phyloP scores from a whole-genome alignment of 1,140 invertebrate species.

The Lethocerus indicus region DNA sequence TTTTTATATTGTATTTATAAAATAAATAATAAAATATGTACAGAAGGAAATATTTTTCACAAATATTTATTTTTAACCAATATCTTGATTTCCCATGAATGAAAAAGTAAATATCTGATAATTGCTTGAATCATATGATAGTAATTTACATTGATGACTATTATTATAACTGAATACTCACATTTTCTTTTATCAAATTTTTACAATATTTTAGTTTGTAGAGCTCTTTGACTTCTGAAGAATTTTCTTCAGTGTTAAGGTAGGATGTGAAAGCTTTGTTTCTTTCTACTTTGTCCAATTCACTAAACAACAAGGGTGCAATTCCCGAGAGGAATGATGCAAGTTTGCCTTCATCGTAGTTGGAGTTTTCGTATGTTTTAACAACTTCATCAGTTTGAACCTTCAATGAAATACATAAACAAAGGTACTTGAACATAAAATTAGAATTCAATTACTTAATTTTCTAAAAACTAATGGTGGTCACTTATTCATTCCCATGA shows the following conservation, averaged over 20 bases:
- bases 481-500: too few relatives aligned
- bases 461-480: too few relatives aligned
- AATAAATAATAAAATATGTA: too few relatives aligned
- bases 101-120: not conserved
- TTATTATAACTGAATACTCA: not conserved
- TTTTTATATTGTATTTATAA: too few relatives aligned
- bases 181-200: not conserved
- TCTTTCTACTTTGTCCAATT: constrained; percentile 10
- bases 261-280: constrained; percentile 10
- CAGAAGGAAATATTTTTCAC: too few relatives aligned
- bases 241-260: not conserved
- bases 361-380: not conserved
- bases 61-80: too few relatives aligned
- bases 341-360: constrained; percentile 9
- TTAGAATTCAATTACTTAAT: too few relatives aligned
- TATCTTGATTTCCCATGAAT: too few relatives aligned
- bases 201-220: constrained; percentile 1
- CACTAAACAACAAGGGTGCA: constrained; percentile 3
- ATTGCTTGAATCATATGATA: not conserved
- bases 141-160: not conserved
- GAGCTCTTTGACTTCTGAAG: not conserved
- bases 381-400: constrained; percentile 8
- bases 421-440: too few relatives aligned
- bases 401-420: too few relatives aligned
- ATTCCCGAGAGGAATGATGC: constrained; percentile 6